Conservation (phyloP, 2,797 vertebrate genomes). For the Novumbra hubbsi region DNA sequence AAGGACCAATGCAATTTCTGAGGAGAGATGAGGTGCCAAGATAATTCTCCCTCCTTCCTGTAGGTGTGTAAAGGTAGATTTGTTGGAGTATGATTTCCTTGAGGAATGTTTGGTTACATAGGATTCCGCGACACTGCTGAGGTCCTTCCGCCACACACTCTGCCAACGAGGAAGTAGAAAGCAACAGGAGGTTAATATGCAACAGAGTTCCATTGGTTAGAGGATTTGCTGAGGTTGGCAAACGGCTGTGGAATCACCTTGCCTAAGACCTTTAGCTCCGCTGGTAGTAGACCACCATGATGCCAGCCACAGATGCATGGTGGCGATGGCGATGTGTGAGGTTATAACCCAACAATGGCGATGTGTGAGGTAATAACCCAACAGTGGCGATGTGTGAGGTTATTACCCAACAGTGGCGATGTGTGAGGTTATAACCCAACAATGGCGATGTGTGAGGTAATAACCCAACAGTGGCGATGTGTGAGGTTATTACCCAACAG, state of each 20-base stretch:
- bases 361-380: slow-evolving; percentile 31
- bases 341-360: too few species aligned
- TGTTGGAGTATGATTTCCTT: background rate
- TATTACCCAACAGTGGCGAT: slow-evolving; percentile 30
- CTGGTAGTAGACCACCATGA: slow-evolving; percentile 23
- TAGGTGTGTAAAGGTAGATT: background rate
- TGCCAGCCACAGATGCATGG: slow-evolving; percentile 20
- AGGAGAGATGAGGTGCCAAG: background rate
- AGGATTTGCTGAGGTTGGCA: slow-evolving; percentile 64
- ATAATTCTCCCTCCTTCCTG: background rate
- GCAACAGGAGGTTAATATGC: slow-evolving; percentile 49
- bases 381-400: slow-evolving; percentile 33
- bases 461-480: slow-evolving; percentile 31
- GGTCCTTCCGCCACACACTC: slow-evolving; percentile 35
- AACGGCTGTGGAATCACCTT: slow-evolving; percentile 49
- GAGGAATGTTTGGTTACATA: background rate
- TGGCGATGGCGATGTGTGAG: slow-evolving; percentile 32
- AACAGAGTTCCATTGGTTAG: slow-evolving; percentile 51
- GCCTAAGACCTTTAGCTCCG: slow-evolving; percentile 41
- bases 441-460: slow-evolving; percentile 31
- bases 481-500: slow-evolving; percentile 31
- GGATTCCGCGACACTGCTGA: background rate
- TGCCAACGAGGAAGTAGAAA: slow-evolving; percentile 34
- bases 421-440: slow-evolving; percentile 31
- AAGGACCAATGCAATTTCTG: background rate